A percentile compares a stretch with the other conserved stretches of the same genome.
Evolutionary conservation across 2,797 vertebrate species (phyloP).

Genomic region (Chrysocyon brachyurus): DNA sequence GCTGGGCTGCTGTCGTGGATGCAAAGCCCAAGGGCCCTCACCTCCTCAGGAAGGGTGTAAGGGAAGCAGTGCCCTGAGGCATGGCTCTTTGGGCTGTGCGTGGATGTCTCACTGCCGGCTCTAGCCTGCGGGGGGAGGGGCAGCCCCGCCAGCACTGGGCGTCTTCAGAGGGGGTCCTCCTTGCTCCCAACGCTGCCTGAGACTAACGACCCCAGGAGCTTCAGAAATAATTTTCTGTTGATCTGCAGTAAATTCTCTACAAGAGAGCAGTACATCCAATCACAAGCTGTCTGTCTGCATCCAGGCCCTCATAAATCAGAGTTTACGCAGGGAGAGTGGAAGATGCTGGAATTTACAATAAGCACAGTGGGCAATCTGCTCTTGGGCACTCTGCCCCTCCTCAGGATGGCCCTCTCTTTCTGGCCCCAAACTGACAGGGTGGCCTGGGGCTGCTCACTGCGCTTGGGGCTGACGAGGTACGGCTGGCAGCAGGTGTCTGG

Average conservation of each 20-base stretch:
- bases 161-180: not conserved
- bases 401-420: not conserved
- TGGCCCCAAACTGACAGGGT: constrained; percentile 67
- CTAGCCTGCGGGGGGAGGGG: fast-evolving
- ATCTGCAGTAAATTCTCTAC: constrained; percentile 90
- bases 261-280: constrained; percentile 90
- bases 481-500: not conserved
- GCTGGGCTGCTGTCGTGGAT: too few species aligned
- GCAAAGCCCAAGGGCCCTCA: not conserved
- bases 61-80: too few species aligned
- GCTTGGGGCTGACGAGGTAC: constrained; percentile 72
- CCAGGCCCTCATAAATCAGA: constrained; percentile 94
- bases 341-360: constrained; percentile 85
- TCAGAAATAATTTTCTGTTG: constrained; percentile 91
- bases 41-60: not conserved
- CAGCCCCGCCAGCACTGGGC: not conserved
- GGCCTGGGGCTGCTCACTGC: constrained; percentile 57
- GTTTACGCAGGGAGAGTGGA: constrained; percentile 85
- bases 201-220: constrained; percentile 89
- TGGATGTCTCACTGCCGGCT: not conserved
- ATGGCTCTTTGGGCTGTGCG: too few species aligned
- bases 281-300: constrained; percentile 93
- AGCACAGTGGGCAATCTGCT: constrained; percentile 44
- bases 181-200: constrained; percentile 79
- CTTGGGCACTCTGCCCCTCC: not conserved